phyloP scores from a whole-genome alignment of 2,888 invertebrate species.

The Prosopocoilus inquinatus region DNA sequence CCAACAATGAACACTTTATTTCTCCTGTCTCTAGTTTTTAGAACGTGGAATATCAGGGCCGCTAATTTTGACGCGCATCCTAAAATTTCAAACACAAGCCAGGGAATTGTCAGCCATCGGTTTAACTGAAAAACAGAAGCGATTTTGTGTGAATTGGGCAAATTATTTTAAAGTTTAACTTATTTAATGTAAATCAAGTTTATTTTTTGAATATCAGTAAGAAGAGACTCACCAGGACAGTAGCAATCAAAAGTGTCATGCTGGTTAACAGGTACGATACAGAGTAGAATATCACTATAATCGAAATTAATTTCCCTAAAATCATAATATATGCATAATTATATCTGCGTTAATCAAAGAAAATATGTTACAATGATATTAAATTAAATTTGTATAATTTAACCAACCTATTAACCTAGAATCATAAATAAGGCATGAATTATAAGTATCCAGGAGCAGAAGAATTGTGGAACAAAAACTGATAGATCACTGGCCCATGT shows the following conservation, averaged over 20 bases:
- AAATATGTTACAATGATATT: neutral
- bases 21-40: neutral
- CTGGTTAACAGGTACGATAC: constrained; percentile 7
- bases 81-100: constrained; percentile 5
- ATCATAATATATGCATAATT: neutral
- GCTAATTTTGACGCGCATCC: constrained; percentile 8
- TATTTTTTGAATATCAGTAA: neutral
- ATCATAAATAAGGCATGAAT: no score
- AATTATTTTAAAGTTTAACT: neutral
- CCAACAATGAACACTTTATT: constrained; percentile 1
- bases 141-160: neutral
- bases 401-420: no score
- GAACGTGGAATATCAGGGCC: constrained; percentile 4
- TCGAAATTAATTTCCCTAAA: constrained; percentile 12
- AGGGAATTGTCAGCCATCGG: constrained; percentile 10
- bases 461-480: no score
- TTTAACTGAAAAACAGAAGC: neutral
- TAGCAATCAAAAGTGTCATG: constrained; percentile 7
- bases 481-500: no score
- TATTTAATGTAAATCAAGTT: neutral
- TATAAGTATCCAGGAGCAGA: no score
- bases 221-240: constrained; percentile 5
- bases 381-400: no score
- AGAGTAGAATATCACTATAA: constrained; percentile 10
- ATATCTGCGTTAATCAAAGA: neutral